Conservation (phyloP, 2,797 vertebrate genomes). For the Lacerta viridis region DNA sequence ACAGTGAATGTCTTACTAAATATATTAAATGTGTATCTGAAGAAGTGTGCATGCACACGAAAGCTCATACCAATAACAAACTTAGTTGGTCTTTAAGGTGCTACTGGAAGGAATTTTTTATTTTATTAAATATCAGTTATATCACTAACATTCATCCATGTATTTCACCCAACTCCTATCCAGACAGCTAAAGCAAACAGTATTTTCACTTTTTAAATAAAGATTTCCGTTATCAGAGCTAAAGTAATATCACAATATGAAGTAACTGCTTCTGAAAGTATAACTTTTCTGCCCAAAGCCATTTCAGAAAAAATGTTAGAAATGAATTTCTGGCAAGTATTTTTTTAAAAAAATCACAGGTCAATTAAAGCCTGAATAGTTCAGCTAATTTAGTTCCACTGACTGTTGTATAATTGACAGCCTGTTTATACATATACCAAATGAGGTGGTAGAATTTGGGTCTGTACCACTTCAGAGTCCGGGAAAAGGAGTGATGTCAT, state of each 20-base stretch:
- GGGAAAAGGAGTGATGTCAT: no score
- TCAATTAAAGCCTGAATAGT: not conserved
- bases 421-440: not conserved
- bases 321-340: not conserved
- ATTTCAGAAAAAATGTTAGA: not conserved
- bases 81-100: no score
- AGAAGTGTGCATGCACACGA: no score
- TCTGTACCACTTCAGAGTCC: not conserved
- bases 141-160: not conserved
- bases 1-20: not conserved
- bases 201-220: not conserved
- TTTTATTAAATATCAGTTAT: not conserved
- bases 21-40: not conserved
- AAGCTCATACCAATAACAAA: no score
- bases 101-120: no score
- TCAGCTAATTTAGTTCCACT: not conserved
- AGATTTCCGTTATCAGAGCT: not conserved
- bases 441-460: not conserved
- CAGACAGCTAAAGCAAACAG: not conserved
- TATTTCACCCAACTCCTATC: not conserved
- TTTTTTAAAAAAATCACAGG: not conserved
- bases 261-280: not conserved
- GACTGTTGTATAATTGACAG: not conserved
- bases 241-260: not conserved
- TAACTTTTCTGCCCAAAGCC: not conserved